Evolutionary conservation across 2,797 vertebrate species (phyloP).

Genomic region (Cynopterus sphinx): DNA sequence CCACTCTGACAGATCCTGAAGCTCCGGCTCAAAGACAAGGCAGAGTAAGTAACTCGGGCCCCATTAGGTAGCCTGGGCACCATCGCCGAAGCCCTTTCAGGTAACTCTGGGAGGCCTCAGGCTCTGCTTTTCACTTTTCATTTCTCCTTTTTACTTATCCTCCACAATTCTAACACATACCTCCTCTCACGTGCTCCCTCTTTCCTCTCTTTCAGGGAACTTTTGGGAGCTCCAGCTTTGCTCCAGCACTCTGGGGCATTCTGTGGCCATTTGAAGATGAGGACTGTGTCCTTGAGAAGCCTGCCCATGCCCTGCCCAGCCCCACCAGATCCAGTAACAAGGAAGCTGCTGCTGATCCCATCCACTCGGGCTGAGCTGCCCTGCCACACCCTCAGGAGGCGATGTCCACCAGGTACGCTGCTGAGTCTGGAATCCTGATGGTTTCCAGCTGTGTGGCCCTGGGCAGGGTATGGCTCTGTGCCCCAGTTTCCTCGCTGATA

Average conservation of each 20-base stretch:
- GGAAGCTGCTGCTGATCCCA: background rate
- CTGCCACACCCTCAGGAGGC: background rate
- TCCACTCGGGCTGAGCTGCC: background rate
- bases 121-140: background rate
- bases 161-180: background rate
- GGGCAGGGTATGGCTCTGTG: accelerated
- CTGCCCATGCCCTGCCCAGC: background rate
- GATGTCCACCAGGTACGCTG: too few relatives aligned
- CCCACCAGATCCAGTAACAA: background rate
- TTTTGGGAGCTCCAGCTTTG: background rate
- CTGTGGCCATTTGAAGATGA: background rate
- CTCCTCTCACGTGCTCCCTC: background rate
- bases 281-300: background rate
- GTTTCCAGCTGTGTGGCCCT: background rate
- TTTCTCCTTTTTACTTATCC: background rate
- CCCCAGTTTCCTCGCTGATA: background rate
- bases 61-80: accelerated
- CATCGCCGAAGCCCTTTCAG: background rate
- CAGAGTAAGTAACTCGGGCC: accelerated
- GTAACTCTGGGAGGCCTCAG: background rate
- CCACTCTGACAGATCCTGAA: accelerated
- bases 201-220: background rate
- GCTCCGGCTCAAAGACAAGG: background rate
- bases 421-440: background rate
- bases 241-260: background rate